Evolutionary conservation across 2,797 vertebrate species (phyloP), one percentile per base, ranked within the genome.

Genomic region (Sarcophilus harrisii): DNA sequence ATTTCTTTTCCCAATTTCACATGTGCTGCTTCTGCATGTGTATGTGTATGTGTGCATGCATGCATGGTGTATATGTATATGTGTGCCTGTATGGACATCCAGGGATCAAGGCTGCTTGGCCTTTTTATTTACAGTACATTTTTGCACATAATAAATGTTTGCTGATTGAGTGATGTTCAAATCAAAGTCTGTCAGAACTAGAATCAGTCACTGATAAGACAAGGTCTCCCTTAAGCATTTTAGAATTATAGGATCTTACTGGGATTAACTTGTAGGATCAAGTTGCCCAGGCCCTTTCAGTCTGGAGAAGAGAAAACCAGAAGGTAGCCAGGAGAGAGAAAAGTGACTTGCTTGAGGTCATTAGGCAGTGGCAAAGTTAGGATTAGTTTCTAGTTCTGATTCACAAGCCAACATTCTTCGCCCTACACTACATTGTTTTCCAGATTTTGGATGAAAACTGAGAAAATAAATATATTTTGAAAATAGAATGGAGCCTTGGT

Each of bases 401-500:
- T 49, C 73, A 87, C 21, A 87, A 49, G 38, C 38, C 8, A 24
- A 49, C 11, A 0, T 81, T 73, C 73, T 81, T 59, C 6, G 27
- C 21, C 45, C 38, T 4, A 87, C 21, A 45, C 21, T 49, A 24
- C 9, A 45, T 32, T 87, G 21, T 91, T 94, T 95, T 96, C 93
- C 93, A 49, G 92, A 93, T 95, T 93, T 90, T 1, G 57, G 52
- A 24, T 92, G 92, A 94, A 52, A 55, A 0, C 16, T 66, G 90
- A 96, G 94, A 91, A 2, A 4, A 57, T 81, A 38, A 57, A 96
- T 92, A 92, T 54, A 18, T 93, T 91, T 96, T 59, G 95, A 94
- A 92, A 93, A 93, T 91, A 94, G 58, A 96, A 60, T 60, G n/a
- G 93, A 94, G n/a, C 91, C 89, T 58, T 96, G 96, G 94, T 89